These are phyloP conservation scores for Alcis repandata DNA, from an alignment of 2,888 invertebrate genomes.

Conservation along the genomic window DNA sequence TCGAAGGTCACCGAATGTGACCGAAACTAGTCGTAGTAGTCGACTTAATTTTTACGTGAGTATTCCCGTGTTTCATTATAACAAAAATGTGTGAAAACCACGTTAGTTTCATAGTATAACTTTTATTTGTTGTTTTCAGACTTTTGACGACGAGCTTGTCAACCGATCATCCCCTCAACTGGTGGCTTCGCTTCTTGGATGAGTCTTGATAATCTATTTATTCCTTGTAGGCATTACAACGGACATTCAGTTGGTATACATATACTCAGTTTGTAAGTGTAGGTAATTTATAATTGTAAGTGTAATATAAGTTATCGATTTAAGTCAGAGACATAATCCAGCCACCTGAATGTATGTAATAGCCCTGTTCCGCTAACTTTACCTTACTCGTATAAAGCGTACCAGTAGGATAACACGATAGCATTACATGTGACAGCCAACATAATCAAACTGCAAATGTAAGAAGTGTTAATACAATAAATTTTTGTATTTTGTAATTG, in stretches of 20 bases:
- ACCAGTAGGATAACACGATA: not conserved
- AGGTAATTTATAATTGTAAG: too few species aligned
- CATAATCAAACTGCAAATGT: not conserved
- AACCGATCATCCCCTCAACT: slow-evolving; percentile 27
- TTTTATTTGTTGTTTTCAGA: slow-evolving; percentile 30
- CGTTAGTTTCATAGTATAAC: too few species aligned
- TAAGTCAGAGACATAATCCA: too few species aligned
- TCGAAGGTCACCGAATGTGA: too few species aligned
- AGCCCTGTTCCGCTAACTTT: not conserved
- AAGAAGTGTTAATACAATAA: too few species aligned
- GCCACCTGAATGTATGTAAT: too few species aligned
- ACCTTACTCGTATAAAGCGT: not conserved
- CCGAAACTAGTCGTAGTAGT: too few species aligned
- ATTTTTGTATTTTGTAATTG: not conserved
- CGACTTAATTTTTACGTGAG: too few species aligned
- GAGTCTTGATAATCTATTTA: not conserved
- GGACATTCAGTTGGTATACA: too few species aligned
- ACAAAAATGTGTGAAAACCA: too few species aligned
- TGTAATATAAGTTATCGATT: not conserved
- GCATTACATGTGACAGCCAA: not conserved
- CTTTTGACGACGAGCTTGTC: not conserved
- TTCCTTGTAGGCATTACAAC: not conserved
- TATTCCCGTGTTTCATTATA: too few species aligned
- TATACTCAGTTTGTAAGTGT: not conserved
- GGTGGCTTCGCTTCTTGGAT: slow-evolving; percentile 33